Evolutionary conservation across 2,797 vertebrate genomes (phyloP).

Genomic region (Pangasius macronema): DNA sequence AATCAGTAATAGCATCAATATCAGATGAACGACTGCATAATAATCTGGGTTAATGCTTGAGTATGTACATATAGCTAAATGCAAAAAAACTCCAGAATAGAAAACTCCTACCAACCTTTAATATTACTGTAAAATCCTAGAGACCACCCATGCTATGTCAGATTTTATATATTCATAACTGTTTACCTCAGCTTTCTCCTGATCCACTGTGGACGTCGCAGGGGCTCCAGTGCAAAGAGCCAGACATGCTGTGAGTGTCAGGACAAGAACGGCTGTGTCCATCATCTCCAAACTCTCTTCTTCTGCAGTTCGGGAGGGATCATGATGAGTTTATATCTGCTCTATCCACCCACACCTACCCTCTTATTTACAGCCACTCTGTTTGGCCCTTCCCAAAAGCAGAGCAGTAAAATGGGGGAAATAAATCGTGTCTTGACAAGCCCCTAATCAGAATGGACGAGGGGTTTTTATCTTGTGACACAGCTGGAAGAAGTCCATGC

Average conservation of each 20-base stretch:
- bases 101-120: not conserved
- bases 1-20: not conserved
- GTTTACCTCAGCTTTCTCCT: conserved; percentile 53
- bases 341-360: not conserved
- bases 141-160: not conserved
- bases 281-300: conserved; percentile 39
- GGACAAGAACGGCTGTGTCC: not conserved
- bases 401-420: not conserved
- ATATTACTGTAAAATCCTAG: not conserved
- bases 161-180: not conserved
- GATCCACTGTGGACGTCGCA: conserved; percentile 25
- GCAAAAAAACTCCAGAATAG: not conserved
- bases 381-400: conserved; percentile 17
- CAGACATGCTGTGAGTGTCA: conserved; percentile 24
- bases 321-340: not conserved
- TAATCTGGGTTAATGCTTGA: not conserved
- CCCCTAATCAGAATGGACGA: not conserved
- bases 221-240: conserved; percentile 42
- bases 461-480: not conserved
- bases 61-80: not conserved
- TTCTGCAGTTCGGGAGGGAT: conserved; percentile 3
- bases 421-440: conserved; percentile 37
- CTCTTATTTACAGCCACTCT: conserved; percentile 13
- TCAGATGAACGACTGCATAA: not conserved
- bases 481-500: not conserved